These are phyloP conservation scores for Scopus umbretta DNA, from an alignment of 2,113 vertebrate genomes.

Conservation along the genomic window DNA sequence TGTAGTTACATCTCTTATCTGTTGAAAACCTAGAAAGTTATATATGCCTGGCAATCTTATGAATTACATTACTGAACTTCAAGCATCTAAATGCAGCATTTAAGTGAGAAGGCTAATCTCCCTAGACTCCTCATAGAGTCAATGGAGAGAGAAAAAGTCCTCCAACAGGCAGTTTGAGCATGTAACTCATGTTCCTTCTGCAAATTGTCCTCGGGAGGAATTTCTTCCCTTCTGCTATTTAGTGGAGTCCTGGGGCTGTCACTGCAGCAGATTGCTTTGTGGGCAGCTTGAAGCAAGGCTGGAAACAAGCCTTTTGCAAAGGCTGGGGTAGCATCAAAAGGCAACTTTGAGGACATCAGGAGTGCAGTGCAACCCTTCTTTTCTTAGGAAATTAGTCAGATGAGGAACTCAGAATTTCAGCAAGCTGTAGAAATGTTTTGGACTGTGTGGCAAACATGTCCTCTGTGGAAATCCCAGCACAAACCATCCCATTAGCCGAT, in stretches of 20 bases:
- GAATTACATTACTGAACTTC: background rate
- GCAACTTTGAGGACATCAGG: background rate
- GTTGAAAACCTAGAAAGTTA: background rate
- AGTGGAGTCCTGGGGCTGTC: background rate
- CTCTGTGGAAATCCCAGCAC: background rate
- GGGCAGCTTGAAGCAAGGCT: background rate
- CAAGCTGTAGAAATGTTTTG: background rate
- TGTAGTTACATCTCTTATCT: background rate
- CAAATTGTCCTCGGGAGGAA: background rate
- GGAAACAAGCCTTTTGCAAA: background rate
- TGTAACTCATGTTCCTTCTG: background rate
- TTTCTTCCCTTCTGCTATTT: background rate
- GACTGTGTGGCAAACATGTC: accelerated
- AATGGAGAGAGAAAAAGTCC: background rate
- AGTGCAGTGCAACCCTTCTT: background rate
- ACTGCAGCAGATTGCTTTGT: background rate
- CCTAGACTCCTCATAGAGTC: background rate
- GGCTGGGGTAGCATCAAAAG: background rate
- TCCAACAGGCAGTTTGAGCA: background rate
- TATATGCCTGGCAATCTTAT: background rate
- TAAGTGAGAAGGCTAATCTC: background rate
- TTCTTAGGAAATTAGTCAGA: background rate
- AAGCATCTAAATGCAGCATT: background rate
- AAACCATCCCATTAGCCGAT: background rate
- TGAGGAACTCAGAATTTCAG: background rate